phyloP scores from a whole-genome alignment of 1,140 invertebrate genomes.

The Trichonephila clavipes region DNA sequence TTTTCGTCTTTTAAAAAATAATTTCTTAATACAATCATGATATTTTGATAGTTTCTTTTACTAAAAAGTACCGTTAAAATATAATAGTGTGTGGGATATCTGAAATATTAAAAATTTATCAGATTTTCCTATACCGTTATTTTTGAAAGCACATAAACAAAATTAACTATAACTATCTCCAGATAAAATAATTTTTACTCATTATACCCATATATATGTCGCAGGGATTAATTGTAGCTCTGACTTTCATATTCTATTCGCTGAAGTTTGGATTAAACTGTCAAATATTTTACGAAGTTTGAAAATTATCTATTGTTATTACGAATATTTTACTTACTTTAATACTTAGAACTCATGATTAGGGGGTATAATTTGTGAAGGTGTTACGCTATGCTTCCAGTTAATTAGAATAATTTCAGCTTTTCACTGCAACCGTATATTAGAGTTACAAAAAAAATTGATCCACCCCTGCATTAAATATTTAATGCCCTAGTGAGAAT shows the following conservation, averaged over 20 bases:
- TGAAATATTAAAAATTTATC: too few species aligned
- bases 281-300: background rate
- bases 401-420: slow-evolving; percentile 66
- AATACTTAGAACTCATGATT: background rate
- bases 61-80: too few species aligned
- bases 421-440: background rate
- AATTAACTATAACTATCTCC: too few species aligned
- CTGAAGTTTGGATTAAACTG: background rate
- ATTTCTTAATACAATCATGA: too few species aligned
- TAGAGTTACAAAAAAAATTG: slow-evolving; percentile 19
- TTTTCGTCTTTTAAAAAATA: too few species aligned
- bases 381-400: slow-evolving; percentile 40
- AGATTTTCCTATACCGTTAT: too few species aligned
- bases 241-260: background rate
- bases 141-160: too few species aligned
- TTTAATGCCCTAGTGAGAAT: slow-evolving; percentile 62
- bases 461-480: slow-evolving; percentile 62
- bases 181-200: too few species aligned
- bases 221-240: background rate
- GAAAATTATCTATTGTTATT: background rate
- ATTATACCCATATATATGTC: background rate
- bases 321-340: background rate
- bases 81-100: too few species aligned
- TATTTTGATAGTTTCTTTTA: too few species aligned
- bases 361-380: background rate